Base-by-base conservation (phyloP, 2,888 invertebrate species). In the Scrobipalpa atriplicella region DNA sequence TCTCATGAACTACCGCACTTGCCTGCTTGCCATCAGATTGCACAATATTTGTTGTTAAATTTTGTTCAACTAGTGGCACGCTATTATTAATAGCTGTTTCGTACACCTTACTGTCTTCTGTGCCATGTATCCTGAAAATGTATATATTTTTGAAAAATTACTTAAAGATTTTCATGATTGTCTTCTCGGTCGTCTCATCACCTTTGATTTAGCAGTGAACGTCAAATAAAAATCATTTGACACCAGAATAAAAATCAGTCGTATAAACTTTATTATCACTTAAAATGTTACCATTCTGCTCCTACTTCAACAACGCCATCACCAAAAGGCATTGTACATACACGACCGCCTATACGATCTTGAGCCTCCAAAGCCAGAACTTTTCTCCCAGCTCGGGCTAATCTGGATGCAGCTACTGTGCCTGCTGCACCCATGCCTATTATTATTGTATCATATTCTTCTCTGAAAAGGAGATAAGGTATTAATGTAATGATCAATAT, bases 361-460 rank as follows among this genome's bases (percentile, higher is more conserved):
- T 78, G 75, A 0, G 83, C 83, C 41, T 83, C 84, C 19, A 84
- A 64, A 0, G 73, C 83, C 16, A 84, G 71, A 7, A 83, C 83
- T 2, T 70, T 66, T 51, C 60, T 70, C 0, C 83, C 83, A 0
- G 78, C 79, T 2, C 64, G 69, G 0, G 79, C 79, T 11, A 84
- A 72, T 0, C 71, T 74, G 0, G 76, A 66, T 0, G 83, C 80
- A 0, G 83, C 82, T 0, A 79, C 75, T 0, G 74, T 69, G 0
- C 83, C 84, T 0, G 82, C 72, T 0, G 81, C 72, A 0, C 84
- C 84, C n/a, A 83, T 62, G 0, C 83, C 84, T 0, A 84, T 54
- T 8, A 84, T 78, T 51, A 83, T 82, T 0, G 78, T 78, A 70
- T 84, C 82, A 65, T 81, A 83, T 54, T 54, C 18, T 19, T n/a